A percentile compares a stretch with the other conserved stretches of the same genome.
Conservation (phyloP, 2,113 vertebrate genomes). For the Elephas maximus region DNA sequence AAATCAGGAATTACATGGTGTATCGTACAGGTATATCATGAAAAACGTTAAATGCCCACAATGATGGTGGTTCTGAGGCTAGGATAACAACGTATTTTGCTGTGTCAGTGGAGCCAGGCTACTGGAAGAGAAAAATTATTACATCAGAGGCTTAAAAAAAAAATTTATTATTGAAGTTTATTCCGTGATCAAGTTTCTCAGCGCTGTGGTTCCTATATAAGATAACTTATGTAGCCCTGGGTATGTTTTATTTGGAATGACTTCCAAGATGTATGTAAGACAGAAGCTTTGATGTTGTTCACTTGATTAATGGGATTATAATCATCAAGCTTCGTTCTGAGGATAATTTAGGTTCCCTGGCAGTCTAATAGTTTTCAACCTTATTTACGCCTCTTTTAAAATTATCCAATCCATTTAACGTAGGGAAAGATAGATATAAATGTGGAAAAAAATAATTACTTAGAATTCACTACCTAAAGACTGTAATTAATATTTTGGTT, state of each 20-base stretch:
- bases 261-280: neutral
- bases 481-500: neutral
- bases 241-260: neutral
- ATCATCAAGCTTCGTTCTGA: neutral
- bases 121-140: neutral
- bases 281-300: slow-evolving; percentile 1
- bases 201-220: neutral
- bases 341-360: slow-evolving; percentile 30
- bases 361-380: slow-evolving; percentile 18
- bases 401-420: neutral
- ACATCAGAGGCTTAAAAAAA: neutral
- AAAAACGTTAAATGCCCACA: neutral
- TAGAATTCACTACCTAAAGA: neutral
- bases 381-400: neutral
- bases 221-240: neutral
- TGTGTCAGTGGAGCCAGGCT: neutral
- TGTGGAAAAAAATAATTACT: neutral
- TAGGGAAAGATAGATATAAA: neutral
- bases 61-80: neutral
- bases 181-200: slow-evolving; percentile 48
- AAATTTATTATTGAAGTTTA: slow-evolving; percentile 21
- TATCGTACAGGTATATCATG: neutral
- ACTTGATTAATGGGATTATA: neutral
- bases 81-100: neutral
- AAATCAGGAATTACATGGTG: slow-evolving; percentile 29